These are phyloP conservation scores for Camptogramma bilineatum DNA, from an alignment of 2,888 invertebrate genomes.

Conservation along the genomic window DNA sequence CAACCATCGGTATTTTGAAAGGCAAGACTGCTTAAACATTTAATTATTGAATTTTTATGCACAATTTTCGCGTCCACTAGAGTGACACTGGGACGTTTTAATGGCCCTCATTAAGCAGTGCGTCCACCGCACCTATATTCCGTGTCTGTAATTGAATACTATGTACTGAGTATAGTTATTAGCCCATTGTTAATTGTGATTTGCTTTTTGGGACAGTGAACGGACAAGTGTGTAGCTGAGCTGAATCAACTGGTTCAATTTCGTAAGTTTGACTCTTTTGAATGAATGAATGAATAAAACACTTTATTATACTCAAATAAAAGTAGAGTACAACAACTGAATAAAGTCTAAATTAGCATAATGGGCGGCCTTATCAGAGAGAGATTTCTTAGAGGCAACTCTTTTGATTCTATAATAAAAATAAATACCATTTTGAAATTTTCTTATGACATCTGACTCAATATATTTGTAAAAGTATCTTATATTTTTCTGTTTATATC, in stretches of 20 bases:
- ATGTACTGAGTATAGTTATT: constrained; percentile 21
- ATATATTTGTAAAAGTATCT: no score
- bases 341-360: no score
- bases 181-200: constrained; percentile 27
- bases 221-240: constrained; percentile 9
- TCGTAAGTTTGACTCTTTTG: no score
- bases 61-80: constrained; percentile 29
- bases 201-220: constrained; percentile 16
- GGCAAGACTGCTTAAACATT: constrained; percentile 16
- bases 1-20: constrained; percentile 6
- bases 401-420: no score
- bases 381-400: no score
- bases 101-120: constrained; percentile 24
- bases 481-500: no score
- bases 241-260: constrained; percentile 2
- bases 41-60: constrained; percentile 24
- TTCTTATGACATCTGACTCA: no score
- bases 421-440: no score
- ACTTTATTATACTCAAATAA: no score
- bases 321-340: no score
- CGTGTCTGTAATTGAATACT: constrained; percentile 22
- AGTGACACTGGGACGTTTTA: constrained; percentile 20
- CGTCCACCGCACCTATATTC: constrained; percentile 2
- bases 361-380: no score
- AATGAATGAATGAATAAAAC: no score